phyloP scores from a whole-genome alignment of 2,888 invertebrate genomes.

The Timandra comae region DNA sequence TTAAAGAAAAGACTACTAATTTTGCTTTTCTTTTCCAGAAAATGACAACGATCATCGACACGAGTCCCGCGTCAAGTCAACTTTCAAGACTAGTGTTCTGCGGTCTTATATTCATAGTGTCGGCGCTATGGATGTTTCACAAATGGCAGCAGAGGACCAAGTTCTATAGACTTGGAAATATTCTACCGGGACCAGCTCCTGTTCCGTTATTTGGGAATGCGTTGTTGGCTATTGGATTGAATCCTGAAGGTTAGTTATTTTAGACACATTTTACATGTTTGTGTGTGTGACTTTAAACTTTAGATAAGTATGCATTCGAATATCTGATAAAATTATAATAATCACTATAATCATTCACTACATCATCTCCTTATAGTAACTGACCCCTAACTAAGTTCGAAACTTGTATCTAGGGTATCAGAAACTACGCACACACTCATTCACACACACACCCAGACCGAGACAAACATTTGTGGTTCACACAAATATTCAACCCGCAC shows the following conservation, averaged over 20 bases:
- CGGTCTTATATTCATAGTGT: constrained; percentile 42
- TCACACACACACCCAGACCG: too few species aligned
- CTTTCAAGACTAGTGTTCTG: constrained; percentile 40
- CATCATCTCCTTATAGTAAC: too few species aligned
- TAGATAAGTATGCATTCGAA: too few species aligned
- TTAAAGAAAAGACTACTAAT: constrained; percentile 3
- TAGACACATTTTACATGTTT: too few species aligned
- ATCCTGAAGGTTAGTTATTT: constrained; percentile 75
- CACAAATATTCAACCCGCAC: too few species aligned
- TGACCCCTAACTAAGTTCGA: too few species aligned
- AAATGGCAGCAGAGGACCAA: constrained; percentile 69
- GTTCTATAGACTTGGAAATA: constrained; percentile 78
- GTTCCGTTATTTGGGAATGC: constrained; percentile 84
- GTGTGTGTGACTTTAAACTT: too few species aligned
- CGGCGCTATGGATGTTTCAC: constrained; percentile 47
- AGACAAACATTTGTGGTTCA: too few species aligned
- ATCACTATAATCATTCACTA: too few species aligned
- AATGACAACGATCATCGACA: constrained; percentile 30
- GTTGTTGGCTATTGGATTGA: constrained; percentile 77
- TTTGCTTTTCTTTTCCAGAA: constrained; percentile 20
- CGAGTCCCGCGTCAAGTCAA: constrained; percentile 16
- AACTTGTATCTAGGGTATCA: too few species aligned
- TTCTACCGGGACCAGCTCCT: constrained; percentile 81
- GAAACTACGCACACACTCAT: too few species aligned
- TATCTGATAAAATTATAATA: too few species aligned